phyloP scores from a whole-genome alignment of 2,797 vertebrate genomes.

The Pelobates cultripes region DNA sequence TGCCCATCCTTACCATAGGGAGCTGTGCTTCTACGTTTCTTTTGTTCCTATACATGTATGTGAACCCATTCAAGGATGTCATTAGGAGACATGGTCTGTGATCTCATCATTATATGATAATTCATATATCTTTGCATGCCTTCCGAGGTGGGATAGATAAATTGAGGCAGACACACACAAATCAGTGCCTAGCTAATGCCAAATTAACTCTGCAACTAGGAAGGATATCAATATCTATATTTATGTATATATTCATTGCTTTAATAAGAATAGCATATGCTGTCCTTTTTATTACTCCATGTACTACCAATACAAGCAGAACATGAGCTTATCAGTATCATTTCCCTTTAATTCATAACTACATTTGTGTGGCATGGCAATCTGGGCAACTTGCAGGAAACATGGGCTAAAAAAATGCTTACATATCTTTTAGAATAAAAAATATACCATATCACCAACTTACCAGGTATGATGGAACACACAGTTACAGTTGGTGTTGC shows the following conservation, averaged over 20 bases:
- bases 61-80: constrained; percentile 52
- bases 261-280: not conserved
- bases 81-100: constrained; percentile 53
- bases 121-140: constrained; percentile 44
- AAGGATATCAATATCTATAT: constrained; percentile 5
- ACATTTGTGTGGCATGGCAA: no score
- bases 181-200: constrained; percentile 38
- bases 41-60: constrained; percentile 52
- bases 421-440: no score
- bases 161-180: constrained; percentile 40
- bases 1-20: constrained; percentile 46
- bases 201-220: constrained; percentile 32
- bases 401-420: no score
- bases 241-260: no score
- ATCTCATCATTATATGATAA: constrained; percentile 54
- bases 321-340: no score
- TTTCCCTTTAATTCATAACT: no score
- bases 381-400: no score
- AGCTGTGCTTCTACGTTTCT: constrained; percentile 32
- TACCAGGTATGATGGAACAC: no score
- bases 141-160: constrained; percentile 34
- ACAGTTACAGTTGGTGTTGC: no score
- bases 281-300: not conserved
- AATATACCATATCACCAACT: no score
- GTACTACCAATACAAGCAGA: not conserved